Base-by-base conservation (phyloP, 2,888 invertebrate species). In the Phalangium opilio region DNA sequence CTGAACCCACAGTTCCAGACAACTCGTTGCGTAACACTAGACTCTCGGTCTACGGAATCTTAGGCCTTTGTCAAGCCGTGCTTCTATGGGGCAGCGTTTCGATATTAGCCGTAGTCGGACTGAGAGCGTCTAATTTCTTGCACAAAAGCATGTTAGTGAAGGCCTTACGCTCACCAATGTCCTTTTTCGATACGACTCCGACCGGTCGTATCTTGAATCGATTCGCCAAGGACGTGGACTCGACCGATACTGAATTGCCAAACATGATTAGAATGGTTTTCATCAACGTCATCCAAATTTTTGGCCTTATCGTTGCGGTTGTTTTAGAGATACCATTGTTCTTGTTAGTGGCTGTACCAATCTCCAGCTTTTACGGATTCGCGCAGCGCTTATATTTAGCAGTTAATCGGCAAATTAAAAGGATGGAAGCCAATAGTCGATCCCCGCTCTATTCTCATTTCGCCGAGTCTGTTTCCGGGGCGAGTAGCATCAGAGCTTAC, bases 1-100 rank as follows among this genome's bases (percentile, higher is more conserved):
- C n/a, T n/a, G n/a, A n/a, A n/a, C n/a, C n/a, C n/a, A n/a, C n/a
- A n/a, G n/a, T n/a, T n/a, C n/a, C n/a, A n/a, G 44, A 49, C 12
- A 50, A 44, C 10, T 7, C 19, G 3, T 38, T 38, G 39, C 21
- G 83, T 52, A 80, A 87, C 61, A 73, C 83, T 68, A 87, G 86
- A 64, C 74, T 90, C 50, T 84, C 85, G 44, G 83, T 87, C n/a
- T 90, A 89, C 64, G 87, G 83, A 52, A 83, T 78, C 14, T 75
- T 89, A 52, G 89, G 89, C 54, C 14, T 32, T 11, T 21, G 39
- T 2, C 45, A 47, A 43, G 32, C 46, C 20, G 20, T 36, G 5
- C 43, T 46, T 11, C 20, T 41, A 3, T 27, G 52, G 10, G 7
- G 43, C 15, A 45, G 34, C 11, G 41, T 35, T 63, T 61, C 57